Conservation (phyloP, 2,888 invertebrate species). For the Tiphia femorata region DNA sequence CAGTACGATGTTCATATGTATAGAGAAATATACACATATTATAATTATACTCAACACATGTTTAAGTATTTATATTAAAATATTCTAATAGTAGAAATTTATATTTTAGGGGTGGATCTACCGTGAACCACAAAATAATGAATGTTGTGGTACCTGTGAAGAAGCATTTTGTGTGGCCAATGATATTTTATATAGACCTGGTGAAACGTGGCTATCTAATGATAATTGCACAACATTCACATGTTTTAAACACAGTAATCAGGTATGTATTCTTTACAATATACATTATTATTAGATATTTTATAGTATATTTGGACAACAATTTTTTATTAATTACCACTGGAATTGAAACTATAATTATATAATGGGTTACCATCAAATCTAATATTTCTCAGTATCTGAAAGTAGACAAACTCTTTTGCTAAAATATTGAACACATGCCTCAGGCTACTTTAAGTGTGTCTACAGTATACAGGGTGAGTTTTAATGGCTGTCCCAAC, state of each 20-base stretch:
- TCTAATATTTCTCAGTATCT: background rate
- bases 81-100: background rate
- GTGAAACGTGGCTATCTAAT: slow-evolving; percentile 73
- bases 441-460: too few relatives aligned
- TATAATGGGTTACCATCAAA: background rate
- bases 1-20: slow-evolving; percentile 35
- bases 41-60: background rate
- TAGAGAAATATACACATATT: background rate
- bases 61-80: background rate
- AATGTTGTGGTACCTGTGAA: slow-evolving; percentile 78
- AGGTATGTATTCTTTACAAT: too few relatives aligned
- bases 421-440: too few relatives aligned
- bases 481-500: too few relatives aligned
- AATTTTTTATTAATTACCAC: background rate
- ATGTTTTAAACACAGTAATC: slow-evolving; percentile 66
- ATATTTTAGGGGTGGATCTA: slow-evolving; percentile 65
- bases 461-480: too few relatives aligned
- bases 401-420: background rate
- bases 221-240: slow-evolving; percentile 77
- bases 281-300: too few relatives aligned
- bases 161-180: slow-evolving; percentile 73
- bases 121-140: slow-evolving; percentile 42
- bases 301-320: background rate
- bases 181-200: slow-evolving; percentile 70
- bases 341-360: background rate